phyloP scores from a whole-genome alignment of 2,797 vertebrate species.

The Arctocebus calabarensis region DNA sequence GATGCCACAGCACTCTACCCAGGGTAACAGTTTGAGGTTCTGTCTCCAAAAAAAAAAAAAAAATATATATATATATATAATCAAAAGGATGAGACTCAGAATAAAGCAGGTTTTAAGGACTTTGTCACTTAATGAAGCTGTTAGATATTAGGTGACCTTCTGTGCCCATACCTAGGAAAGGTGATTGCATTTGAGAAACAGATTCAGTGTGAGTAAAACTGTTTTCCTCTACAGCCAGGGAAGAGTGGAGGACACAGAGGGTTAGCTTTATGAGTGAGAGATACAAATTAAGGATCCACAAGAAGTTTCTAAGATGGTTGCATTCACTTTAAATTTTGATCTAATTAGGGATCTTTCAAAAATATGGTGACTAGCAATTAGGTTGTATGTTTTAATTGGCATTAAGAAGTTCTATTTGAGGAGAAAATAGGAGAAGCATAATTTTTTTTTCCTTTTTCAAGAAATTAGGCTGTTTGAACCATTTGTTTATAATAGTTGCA shows the following conservation, averaged over 20 bases:
- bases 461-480: background rate
- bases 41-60: no score
- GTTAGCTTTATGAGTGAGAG: background rate
- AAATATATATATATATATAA: no score
- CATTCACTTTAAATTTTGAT: conserved; percentile 62
- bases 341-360: conserved; percentile 70
- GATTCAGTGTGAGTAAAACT: background rate
- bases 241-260: background rate
- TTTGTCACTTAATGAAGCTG: background rate
- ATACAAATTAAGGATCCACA: background rate
- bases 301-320: conserved; percentile 23
- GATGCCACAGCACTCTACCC: no score
- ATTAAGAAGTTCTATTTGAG: conserved; percentile 60
- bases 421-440: conserved; percentile 55
- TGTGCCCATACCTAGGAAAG: background rate
- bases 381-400: conserved; percentile 60
- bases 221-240: background rate
- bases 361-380: conserved; percentile 66
- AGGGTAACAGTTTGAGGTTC: no score
- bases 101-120: background rate
- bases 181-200: background rate
- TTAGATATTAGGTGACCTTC: background rate
- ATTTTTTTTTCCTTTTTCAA: conserved; percentile 50
- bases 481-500: background rate
- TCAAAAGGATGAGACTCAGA: background rate